Base-by-base conservation (phyloP, 92 coral and sea anemone genomes). In the Phymanthus crucifer region DNA sequence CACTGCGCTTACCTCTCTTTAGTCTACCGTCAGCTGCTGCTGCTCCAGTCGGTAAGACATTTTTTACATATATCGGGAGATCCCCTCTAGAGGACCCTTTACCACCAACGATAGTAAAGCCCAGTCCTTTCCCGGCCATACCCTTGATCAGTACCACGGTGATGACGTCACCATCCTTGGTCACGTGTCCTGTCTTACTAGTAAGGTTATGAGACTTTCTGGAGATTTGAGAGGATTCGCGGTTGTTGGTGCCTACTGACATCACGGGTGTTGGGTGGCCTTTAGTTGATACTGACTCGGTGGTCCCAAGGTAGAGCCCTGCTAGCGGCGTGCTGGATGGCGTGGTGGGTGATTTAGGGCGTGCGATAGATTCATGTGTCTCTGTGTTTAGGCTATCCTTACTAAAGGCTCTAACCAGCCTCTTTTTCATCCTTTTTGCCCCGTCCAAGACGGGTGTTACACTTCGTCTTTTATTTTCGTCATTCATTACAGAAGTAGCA, bases 31-130 rank as follows among this genome's bases (percentile, higher is more conserved):
- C 99, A 2, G 92, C 89, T 23, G 88, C 99, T 31, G 99, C 99
- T 18, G 98, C 93, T 46, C 99, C 98, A 34, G 92, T 94, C 11
- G 94, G 93, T 27, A 93, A 80, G 73, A 93, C 85, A 35, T 75
- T 96, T 87, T 93, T 91, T 38, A 96, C 89, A 66, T 93, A 85
- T 35, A 96, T 92, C 32, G 95, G 91, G 88, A 96, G 78, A 74
- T 92, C 95, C 19, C 99, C 99, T 74, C 90, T 87, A 1, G 95
- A 87, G 21, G 96, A 93, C 10, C 90, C 98, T 73, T 86, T 87
- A 32, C 99, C 99, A 32, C 99, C 99, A 2, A 96, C 99, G 58
- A 96, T 96, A 33, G 99, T 96, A 68, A 96, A 96, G 23, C 99
- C 99, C 68, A 96, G 92, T 23, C 98, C 94, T 67, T 89, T 96